Evolutionary conservation across 2,888 invertebrate species (phyloP).

Genomic region (Fragum sueziense): DNA sequence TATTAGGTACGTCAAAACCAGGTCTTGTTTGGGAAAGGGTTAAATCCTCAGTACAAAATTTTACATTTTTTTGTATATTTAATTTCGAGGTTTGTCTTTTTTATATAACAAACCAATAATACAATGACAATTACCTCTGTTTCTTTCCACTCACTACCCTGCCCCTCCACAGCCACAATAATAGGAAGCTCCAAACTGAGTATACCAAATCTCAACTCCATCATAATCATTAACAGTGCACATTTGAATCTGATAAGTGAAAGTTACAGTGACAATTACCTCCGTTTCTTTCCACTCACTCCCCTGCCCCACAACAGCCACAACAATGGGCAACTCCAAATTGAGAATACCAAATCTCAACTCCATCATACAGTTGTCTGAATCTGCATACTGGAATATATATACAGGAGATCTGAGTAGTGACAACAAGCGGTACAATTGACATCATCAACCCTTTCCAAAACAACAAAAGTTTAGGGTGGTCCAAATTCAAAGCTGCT

Average conservation of each 20-base stretch:
- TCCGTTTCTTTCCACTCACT: conserved; percentile 74
- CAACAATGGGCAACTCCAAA: conserved; percentile 75
- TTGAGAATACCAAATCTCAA: conserved; percentile 77
- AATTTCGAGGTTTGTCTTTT: no score
- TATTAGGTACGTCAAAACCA: no score
- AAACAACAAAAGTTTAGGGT: no score
- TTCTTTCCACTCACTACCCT: conserved; percentile 73
- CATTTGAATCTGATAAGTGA: not conserved
- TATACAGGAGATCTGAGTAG: no score
- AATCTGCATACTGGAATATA: conserved; percentile 74
- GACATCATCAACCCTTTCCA: no score
- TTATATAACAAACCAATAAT: no score
- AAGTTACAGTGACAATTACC: conserved; percentile 52
- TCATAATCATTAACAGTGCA: no score
- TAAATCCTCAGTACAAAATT: no score
- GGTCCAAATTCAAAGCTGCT: no score
- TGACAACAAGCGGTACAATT: no score
- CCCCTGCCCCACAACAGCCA: conserved; percentile 77
- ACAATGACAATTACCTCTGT: conserved; percentile 75
- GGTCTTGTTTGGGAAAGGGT: no score
- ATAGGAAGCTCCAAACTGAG: conserved; percentile 75
- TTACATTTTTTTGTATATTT: no score
- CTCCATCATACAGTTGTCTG: conserved; percentile 79
- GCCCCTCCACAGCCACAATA: conserved; percentile 76
- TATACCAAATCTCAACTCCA: conserved; percentile 79